Base-by-base conservation (phyloP, 2,797 vertebrate genomes). In the Oreochromis grahami region DNA sequence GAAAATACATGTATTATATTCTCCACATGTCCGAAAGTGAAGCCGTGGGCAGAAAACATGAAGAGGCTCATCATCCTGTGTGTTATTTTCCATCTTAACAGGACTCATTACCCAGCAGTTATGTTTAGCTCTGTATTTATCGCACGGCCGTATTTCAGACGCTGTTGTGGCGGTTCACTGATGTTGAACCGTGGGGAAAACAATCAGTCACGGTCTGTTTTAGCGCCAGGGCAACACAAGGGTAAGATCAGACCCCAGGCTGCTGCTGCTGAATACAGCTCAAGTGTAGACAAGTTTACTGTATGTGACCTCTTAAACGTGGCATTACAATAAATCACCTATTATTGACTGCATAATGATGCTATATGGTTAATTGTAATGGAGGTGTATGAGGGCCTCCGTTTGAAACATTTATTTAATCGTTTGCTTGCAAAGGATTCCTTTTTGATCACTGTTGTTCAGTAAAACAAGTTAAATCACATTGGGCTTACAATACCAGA, bases 171-270 rank as follows among this genome's bases (percentile, higher is more conserved):
- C 77, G 85, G 84, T 87, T 91, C 82, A 89, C 82, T 87, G 86
- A 91, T 80, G 50, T 83, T 91, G 77, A 90, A 86, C 86, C 86
- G 78, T 84, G 89, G 85, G 79, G 72, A 90, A 92, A 89, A 91
- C 79, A 87, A 91, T 85, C 87, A 79, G 76, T 56, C 41, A 5
- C 63, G 77, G 63, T 83, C n/a, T 86, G 81, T 88, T 92, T 93
- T 90, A 92, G 86, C 84, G 83, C n/a, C 79, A 58, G 72, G 81
- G 92, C 89, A 93, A 93, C 92, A 91, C 19, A 1, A 82, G 86
- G 50, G 84, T 34, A 8, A 81, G 82, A 65, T 77, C 19, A 21
- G 43, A 76, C 85, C 79, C 52, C 60, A 26, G 77, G 77, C 86
- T 84, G 72, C 83, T 74, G 56, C 78, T 70, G 56, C 80, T 26